Conservation (phyloP, 2,797 vertebrate species). For the Myripristis jacobus region DNA sequence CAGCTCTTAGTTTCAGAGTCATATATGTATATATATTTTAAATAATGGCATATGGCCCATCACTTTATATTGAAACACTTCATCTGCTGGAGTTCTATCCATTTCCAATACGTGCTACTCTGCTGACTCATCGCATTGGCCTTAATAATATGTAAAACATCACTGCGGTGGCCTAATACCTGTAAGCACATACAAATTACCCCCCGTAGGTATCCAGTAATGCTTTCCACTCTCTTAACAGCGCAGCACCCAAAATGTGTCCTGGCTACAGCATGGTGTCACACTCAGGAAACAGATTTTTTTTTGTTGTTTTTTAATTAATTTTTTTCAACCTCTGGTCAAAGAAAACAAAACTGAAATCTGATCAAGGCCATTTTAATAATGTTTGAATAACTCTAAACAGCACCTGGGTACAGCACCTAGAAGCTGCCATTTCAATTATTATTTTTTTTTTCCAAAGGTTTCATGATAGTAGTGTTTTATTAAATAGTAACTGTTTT, state of each 20-base stretch:
- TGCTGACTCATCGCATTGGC: conserved; percentile 16
- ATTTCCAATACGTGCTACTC: conserved; percentile 15
- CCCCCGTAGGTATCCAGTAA: background rate
- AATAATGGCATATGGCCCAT: background rate
- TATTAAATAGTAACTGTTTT: conserved; percentile 19
- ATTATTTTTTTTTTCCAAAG: background rate
- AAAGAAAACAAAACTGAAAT: background rate
- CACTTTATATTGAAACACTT: background rate
- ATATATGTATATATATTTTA: background rate
- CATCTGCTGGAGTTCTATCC: conserved; percentile 11
- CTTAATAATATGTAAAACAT: conserved; percentile 24
- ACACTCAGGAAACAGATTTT: background rate
- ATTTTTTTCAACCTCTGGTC: background rate
- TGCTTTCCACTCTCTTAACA: background rate
- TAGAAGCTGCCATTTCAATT: background rate
- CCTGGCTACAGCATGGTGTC: background rate
- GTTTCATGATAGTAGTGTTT: background rate
- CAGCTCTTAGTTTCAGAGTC: background rate
- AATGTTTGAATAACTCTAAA: background rate
- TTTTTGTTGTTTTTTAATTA: too few species aligned
- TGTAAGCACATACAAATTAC: conserved; percentile 7
- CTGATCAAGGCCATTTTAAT: background rate
- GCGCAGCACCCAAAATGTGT: background rate
- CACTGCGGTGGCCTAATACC: conserved; percentile 11
- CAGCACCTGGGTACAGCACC: background rate